Evolutionary conservation across 2,113 vertebrate species (phyloP), one percentile per base, ranked within the genome.

Genomic region (Apteryx mantelli): DNA sequence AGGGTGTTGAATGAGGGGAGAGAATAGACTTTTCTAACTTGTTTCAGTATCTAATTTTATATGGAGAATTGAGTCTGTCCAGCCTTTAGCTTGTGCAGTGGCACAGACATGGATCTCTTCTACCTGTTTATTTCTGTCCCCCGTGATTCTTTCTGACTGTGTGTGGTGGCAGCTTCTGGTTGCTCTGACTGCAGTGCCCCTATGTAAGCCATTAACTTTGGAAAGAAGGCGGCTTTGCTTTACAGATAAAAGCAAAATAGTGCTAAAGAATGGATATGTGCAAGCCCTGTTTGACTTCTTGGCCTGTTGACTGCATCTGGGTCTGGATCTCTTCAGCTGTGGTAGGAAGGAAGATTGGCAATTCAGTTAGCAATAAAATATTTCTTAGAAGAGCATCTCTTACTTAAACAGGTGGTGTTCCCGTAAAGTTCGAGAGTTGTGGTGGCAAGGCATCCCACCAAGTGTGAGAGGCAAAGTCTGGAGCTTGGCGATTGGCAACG

Each of bases 391-490:
- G 32, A 22, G 32, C 7, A 13, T 1, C 0, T 83, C 91, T 90
- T 68, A 2, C 85, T 82, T 24, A 15, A 74, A 48, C 94, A 99
- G 99, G 99, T 99, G 98, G 32, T 98, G 98, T 42, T 99, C 99
- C 17, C 98, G 99, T 18, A 98, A 99, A 53, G 99, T 99, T 25
- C 98, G 99, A 42, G 99, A 99, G 36, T 97, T 99, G 2, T 99
- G 99, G 99, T 99, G 99, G 99, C 99, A 99, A 97, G 99, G 99
- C 28, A 98, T 99, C 61, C 99, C 99, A 4, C 99, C 99, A 1
- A 99, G 99, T 1, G 99, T 99, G 95, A 97, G 99, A 71, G 99
- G 99, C 86, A 99, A 97, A 88, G 99, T 99, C 94, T 99, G 99
- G 99, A 99, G 99, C 97, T 94, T 99, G 89, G 99, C 99, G 15